Percentiles rank a stretch among this genome's conserved stretches.
Conservation (phyloP, 2,888 invertebrate genomes). For the Temnothorax rugatulus region DNA sequence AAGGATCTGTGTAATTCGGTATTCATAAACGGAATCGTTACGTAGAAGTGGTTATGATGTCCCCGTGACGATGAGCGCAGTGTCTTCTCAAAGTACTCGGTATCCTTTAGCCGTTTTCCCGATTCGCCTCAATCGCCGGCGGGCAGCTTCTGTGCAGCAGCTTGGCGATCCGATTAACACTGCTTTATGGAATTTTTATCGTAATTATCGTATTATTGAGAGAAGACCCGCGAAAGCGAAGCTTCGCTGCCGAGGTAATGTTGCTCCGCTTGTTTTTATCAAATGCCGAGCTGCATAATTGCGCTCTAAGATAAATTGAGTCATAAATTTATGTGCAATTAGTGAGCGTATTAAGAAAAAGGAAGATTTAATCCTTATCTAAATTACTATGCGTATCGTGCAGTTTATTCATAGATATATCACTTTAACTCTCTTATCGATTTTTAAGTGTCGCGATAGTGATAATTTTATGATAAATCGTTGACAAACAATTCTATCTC, state of each 20-base stretch:
- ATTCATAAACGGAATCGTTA: conserved; percentile 61
- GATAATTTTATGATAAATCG: neutral
- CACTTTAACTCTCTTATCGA: neutral
- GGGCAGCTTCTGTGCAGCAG: conserved; percentile 1
- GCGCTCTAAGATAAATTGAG: neutral
- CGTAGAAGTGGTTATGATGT: neutral
- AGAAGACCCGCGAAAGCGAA: conserved; percentile 11
- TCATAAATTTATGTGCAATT: conserved; percentile 24
- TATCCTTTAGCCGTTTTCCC: conserved; percentile 7
- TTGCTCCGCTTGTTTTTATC: conserved; percentile 26
- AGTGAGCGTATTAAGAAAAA: neutral
- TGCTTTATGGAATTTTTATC: conserved; percentile 32
- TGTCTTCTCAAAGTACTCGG: conserved; percentile 10
- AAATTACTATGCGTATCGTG: neutral
- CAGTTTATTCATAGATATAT: neutral
- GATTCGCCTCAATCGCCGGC: conserved; percentile 17
- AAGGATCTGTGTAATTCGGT: conserved; percentile 63
- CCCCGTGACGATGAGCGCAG: conserved; percentile 13
- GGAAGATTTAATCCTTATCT: conserved; percentile 3
- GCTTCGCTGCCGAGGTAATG: neutral
- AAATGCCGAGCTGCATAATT: conserved; percentile 11
- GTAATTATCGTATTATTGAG: conserved; percentile 13
- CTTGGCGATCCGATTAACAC: conserved; percentile 15
- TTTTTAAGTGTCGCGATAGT: neutral
- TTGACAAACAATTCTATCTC: neutral